Evolutionary conservation across 2,113 vertebrate genomes (phyloP), one percentile per base, ranked within the genome.

Genomic region (Tragelaphus strepsiceros): DNA sequence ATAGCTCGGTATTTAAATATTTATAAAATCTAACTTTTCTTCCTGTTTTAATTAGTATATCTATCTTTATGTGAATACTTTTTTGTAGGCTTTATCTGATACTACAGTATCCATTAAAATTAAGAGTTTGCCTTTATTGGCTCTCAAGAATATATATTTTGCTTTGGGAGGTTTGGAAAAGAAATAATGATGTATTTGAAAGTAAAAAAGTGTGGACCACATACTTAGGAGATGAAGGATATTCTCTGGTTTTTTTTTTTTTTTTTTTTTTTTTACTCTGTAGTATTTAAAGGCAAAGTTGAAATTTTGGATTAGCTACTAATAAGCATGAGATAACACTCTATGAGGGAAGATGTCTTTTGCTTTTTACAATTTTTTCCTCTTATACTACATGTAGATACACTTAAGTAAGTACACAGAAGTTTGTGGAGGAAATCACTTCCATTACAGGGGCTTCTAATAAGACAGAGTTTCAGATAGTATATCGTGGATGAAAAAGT

Each of bases 391-490:
- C 28, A 19, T 49, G 11, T 28, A 88, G 74, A 43, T 89, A 80
- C 11, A 80, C 51, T 83, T 92, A 95, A 88, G 32, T 7, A 22
- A 93, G 15, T 12, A 62, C 10, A 49, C 46, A 16, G 28, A 83
- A 88, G 59, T 95, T 49, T 62, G 22, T 95, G 64, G 71, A 88
- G 67, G 61, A 91, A 93, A 89, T 46, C 28, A 92, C 19, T 82
- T 90, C 54, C 89, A 32, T 28, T 77, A 30, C 54, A 81, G 93
- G 35, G 8, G 6, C n/a, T 92, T 17, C 64, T 74, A 58, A 88
- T 88, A 90, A 94, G 5, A 62, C 81, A 54, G 5, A 94, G 59
- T 64, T 96, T 95, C 28, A 74, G 84, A 94, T 96, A 88, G 90
- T 82, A 43, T 32, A 17, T 81, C 91, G 21, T 46, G 8, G 21